Evolutionary conservation across 1,140 invertebrate species (phyloP), one percentile per base, ranked within the genome.

Genomic region (Metaphire vulgaris): DNA sequence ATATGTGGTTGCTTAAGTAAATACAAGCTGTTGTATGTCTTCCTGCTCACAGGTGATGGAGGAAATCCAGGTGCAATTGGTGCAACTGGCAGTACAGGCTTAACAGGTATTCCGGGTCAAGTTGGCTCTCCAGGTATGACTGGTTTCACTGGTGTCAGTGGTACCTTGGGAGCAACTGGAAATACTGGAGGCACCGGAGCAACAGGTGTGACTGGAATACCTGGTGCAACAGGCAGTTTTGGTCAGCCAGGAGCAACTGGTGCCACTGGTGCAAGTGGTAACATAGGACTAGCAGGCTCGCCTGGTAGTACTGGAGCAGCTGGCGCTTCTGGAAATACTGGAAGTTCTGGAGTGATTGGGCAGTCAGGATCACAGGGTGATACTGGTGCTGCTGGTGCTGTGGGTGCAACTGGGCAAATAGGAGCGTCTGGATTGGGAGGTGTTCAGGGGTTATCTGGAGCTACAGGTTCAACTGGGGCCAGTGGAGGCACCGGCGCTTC

Each of bases 101-200:
- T 41, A 1, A 34, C 15, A 28, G 72, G 72, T 26, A 30, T 1
- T 0, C n/a, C 32, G 28, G 72, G 72, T 41, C 0, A 0, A 26
- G n/a, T 28, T 41, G 72, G 72, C 16, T 31, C 72, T 41, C 32
- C 72, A 28, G 72, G 72, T 34, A 56, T 33, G 14, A 1, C 72
- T 26, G 72, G 72, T 41, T 21, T 30, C 6, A 73, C 16, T 2
- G 72, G 72, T 34, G 1, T 2, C 15, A 73, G 32, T 56, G 72
- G 72, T 73, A 41, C 41, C 28, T 41, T 34, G n/a, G 72, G 72
- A 73, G 28, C 21, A 34, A 28, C 32, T 26, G 72, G 72, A 2
- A 21, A 15, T 41, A 1, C 33, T 56, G 72, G 72, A 41, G 16
- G 16, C n/a, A 73, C 72, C 0, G 72, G 72, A 26, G 41, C 33